phyloP scores from a whole-genome alignment of 2,113 vertebrate species.

The Crotalus viridis region DNA sequence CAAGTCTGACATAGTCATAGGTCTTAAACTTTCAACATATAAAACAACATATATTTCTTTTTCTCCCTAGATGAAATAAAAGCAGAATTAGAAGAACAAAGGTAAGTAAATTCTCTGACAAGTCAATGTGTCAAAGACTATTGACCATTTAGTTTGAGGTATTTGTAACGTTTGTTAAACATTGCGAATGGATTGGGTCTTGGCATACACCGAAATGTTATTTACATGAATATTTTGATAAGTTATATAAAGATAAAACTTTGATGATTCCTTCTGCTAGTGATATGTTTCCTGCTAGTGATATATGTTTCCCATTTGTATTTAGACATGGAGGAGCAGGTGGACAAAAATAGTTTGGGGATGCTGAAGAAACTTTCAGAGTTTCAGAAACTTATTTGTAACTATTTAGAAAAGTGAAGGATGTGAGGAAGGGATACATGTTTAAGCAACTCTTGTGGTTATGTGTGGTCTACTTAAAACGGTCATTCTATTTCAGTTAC shows the following conservation, averaged over 20 bases:
- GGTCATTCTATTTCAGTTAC: constrained; percentile 44
- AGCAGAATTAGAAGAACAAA: constrained; percentile 86
- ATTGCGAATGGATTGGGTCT: background rate
- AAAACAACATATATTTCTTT: background rate
- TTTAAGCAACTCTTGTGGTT: constrained; percentile 39
- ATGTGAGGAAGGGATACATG: background rate
- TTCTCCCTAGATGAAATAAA: constrained; percentile 88
- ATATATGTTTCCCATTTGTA: background rate
- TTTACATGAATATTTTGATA: background rate
- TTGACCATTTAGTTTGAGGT: background rate
- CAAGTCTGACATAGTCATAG: background rate
- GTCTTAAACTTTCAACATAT: background rate
- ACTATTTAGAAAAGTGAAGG: background rate
- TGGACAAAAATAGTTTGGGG: background rate
- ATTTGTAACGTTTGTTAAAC: background rate
- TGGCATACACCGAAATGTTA: background rate
- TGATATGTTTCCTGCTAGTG: background rate
- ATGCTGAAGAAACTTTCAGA: background rate
- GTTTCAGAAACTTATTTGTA: background rate
- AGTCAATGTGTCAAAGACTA: background rate
- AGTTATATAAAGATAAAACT: background rate
- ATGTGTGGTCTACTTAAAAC: constrained; percentile 33
- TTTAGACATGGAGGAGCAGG: background rate
- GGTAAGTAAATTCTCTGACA: constrained; percentile 70
- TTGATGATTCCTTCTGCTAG: background rate